These are phyloP conservation scores for Bubo blakistoni DNA, from an alignment of 2,113 vertebrate species.

Conservation along the genomic window DNA sequence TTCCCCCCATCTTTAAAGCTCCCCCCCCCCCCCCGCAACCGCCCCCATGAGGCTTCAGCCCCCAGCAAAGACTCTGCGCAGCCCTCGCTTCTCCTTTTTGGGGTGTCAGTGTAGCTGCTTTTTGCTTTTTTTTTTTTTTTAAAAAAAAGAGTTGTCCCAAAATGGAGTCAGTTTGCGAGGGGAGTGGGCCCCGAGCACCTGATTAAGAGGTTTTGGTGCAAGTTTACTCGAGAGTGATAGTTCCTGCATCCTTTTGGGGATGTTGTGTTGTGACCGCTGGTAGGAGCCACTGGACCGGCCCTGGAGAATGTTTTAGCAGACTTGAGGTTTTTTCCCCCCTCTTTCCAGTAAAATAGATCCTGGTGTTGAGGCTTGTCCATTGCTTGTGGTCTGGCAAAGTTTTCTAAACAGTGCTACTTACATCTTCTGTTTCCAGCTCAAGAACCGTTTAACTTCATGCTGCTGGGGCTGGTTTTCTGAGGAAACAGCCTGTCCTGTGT, in stretches of 20 bases:
- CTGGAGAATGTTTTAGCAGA: conserved; percentile 15
- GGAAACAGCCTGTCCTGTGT: not conserved
- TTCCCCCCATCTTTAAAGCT: no score
- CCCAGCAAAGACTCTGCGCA: fast-evolving
- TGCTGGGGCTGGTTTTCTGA: not conserved
- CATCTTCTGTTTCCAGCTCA: conserved; percentile 20
- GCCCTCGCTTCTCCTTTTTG: not conserved
- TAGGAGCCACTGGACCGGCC: conserved; percentile 41
- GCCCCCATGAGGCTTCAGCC: not conserved
- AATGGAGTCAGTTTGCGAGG: fast-evolving
- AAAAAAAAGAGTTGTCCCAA: not conserved
- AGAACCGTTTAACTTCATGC: not conserved
- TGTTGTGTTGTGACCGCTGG: conserved; percentile 31
- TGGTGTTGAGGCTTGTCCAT: conserved; percentile 54
- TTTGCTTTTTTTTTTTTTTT: no score
- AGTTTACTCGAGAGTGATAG: not conserved
- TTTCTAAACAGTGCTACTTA: conserved; percentile 31
- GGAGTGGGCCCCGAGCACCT: not conserved
- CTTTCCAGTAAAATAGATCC: conserved; percentile 61
- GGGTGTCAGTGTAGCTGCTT: not conserved
- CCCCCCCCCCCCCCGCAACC: fast-evolving
- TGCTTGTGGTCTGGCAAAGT: conserved; percentile 57
- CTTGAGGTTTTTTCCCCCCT: not conserved
- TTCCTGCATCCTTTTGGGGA: not conserved
- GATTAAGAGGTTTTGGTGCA: fast-evolving